Evolutionary conservation across 2,113 vertebrate species (phyloP).

Genomic region (Smithornis capensis): DNA sequence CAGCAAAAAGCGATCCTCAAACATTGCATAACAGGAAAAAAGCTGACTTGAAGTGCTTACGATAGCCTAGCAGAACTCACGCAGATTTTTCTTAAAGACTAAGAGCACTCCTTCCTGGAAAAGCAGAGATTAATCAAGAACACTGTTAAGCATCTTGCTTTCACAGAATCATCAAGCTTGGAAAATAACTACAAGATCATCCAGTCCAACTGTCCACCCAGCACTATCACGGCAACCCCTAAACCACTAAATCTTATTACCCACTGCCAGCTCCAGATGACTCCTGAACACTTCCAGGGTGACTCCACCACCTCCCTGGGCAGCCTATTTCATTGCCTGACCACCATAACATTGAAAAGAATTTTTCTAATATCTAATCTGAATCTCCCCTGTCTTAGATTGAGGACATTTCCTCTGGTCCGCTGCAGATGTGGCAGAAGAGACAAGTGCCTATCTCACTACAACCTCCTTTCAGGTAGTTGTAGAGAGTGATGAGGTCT

Average conservation of each 20-base stretch:
- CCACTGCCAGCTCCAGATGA: background rate
- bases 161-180: background rate
- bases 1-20: background rate
- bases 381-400: background rate
- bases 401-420: background rate
- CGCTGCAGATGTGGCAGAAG: background rate
- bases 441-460: background rate
- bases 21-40: background rate
- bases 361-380: background rate
- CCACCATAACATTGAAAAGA: background rate
- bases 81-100: background rate
- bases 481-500: rapidly evolving
- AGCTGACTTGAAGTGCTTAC: background rate
- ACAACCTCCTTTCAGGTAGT: background rate
- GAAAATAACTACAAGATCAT: background rate
- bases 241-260: background rate
- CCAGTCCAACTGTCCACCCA: background rate
- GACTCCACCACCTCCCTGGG: background rate
- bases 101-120: background rate
- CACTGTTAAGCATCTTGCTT: background rate
- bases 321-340: background rate
- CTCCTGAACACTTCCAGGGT: background rate
- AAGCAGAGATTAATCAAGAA: background rate
- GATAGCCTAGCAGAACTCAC: background rate
- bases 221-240: background rate